Conservation (phyloP, 2,888 invertebrate genomes). For the Molorchus minor region DNA sequence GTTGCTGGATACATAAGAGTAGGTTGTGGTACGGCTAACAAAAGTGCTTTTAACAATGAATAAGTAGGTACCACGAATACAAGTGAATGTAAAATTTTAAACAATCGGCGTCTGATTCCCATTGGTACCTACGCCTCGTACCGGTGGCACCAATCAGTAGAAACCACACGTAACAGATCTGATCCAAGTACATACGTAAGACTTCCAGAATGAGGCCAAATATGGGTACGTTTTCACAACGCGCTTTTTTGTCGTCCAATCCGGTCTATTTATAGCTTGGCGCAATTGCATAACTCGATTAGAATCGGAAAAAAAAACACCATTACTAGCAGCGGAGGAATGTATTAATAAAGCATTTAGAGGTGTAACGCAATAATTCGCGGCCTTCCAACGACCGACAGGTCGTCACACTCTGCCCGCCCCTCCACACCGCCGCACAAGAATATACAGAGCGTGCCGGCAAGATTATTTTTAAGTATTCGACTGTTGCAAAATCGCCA, state of each 20-base stretch:
- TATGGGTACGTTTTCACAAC: conserved; percentile 13
- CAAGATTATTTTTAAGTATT: neutral
- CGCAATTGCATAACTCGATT: conserved; percentile 6
- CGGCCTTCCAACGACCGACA: conserved; percentile 8
- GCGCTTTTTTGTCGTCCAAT: neutral
- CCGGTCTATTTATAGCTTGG: conserved; percentile 9
- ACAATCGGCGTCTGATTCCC: too few relatives aligned
- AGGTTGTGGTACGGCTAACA: too few relatives aligned
- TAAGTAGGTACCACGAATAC: too few relatives aligned
- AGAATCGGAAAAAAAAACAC: conserved; percentile 1
- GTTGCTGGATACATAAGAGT: too few relatives aligned
- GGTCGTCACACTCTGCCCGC: conserved; percentile 10
- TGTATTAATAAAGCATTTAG: neutral
- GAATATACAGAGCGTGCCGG: neutral
- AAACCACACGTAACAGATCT: too few relatives aligned
- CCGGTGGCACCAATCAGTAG: too few relatives aligned
- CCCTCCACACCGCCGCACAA: neutral
- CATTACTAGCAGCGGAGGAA: conserved; percentile 10
- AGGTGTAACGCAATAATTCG: neutral
- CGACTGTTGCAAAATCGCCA: conserved; percentile 9
- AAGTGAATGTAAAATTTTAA: too few relatives aligned
- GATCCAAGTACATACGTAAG: too few relatives aligned
- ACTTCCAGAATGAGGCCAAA: neutral
- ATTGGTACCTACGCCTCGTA: too few relatives aligned
- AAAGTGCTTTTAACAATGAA: too few relatives aligned